phyloP scores from a whole-genome alignment of 2,888 invertebrate genomes.

The Nebria salina region DNA sequence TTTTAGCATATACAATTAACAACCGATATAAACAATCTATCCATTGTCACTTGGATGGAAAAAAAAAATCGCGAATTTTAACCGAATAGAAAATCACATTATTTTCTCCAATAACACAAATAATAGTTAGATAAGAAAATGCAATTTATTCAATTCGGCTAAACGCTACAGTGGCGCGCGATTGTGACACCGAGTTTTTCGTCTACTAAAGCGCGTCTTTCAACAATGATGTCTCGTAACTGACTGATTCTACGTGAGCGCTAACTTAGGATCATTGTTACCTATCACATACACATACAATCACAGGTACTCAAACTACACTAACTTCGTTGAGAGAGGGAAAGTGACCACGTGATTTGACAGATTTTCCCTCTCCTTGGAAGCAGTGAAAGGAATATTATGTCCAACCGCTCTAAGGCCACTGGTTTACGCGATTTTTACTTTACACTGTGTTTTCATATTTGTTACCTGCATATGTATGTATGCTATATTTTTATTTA shows the following conservation, averaged over 20 bases:
- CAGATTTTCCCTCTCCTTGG: slow-evolving; percentile 3
- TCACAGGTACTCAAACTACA: neutral
- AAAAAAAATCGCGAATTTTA: neutral
- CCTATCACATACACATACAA: slow-evolving; percentile 12
- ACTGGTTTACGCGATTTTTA: slow-evolving; percentile 18
- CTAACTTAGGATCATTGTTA: slow-evolving; percentile 19
- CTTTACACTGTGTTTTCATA: neutral
- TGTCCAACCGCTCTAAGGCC: slow-evolving; percentile 3
- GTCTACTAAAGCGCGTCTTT: slow-evolving; percentile 22
- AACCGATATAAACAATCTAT: slow-evolving; percentile 3
- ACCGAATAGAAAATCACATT: neutral
- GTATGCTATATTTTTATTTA: neutral
- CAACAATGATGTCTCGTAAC: slow-evolving; percentile 52
- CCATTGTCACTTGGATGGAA: neutral
- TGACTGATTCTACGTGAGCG: slow-evolving; percentile 42
- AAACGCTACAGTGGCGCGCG: neutral
- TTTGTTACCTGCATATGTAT: slow-evolving; percentile 5
- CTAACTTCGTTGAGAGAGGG: slow-evolving; percentile 20
- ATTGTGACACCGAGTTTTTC: neutral
- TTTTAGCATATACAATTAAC: neutral
- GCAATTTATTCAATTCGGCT: neutral
- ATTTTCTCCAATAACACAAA: neutral
- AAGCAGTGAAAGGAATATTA: slow-evolving; percentile 8
- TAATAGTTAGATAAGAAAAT: neutral
- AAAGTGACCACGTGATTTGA: slow-evolving; percentile 27